A percentile compares a stretch with the other conserved stretches of the same genome.
Conservation (phyloP, 2,888 invertebrate genomes). For the Cantharis nigra region DNA sequence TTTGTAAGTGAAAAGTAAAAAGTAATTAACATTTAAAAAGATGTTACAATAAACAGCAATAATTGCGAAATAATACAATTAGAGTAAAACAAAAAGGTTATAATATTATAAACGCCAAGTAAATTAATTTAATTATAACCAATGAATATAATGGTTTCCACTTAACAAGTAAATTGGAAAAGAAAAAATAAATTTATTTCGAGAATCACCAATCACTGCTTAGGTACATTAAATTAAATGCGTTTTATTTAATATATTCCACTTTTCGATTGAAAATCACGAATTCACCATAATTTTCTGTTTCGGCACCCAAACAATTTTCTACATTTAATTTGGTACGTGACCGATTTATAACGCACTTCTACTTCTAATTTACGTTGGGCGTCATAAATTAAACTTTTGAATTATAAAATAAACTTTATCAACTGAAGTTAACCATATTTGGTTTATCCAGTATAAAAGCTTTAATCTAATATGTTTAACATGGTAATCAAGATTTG, state of each 20-base stretch:
- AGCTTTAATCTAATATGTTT: constrained; percentile 9
- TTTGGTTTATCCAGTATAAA: constrained; percentile 5
- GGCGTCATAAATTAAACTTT: not conserved
- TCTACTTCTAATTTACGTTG: not conserved
- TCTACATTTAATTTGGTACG: not conserved
- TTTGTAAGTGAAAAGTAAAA: not conserved
- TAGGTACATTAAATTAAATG: not conserved
- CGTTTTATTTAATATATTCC: not conserved
- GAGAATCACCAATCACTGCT: not conserved
- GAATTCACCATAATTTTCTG: not conserved
- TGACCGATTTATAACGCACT: not conserved
- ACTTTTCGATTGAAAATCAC: not conserved
- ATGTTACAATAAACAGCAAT: not conserved
- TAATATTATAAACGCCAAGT: not conserved
- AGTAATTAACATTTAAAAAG: not conserved
- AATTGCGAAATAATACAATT: not conserved
- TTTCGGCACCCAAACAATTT: not conserved
- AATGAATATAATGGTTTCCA: too few relatives aligned
- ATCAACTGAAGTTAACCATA: constrained; percentile 4
- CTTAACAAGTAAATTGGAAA: not conserved
- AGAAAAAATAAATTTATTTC: not conserved
- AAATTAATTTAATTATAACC: not conserved
- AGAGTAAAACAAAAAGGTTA: not conserved
- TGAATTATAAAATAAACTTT: not conserved
- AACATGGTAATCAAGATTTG: constrained; percentile 12